Percentiles rank a stretch among this genome's conserved stretches.
These are phyloP conservation scores for Eudorcas thomsonii DNA, from an alignment of 2,113 vertebrate genomes.

Conservation along the genomic window DNA sequence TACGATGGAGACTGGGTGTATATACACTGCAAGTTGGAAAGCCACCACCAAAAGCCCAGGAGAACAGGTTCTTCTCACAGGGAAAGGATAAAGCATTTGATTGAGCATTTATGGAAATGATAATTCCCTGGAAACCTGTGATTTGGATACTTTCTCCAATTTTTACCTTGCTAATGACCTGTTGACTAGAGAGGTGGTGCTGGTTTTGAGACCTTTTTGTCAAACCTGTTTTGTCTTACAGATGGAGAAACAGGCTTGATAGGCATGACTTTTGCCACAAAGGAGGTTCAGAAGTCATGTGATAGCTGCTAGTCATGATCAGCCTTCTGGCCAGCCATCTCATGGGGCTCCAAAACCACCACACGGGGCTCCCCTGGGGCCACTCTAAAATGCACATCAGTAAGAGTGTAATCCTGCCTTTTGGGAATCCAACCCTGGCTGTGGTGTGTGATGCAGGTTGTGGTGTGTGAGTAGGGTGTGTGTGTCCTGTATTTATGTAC, in stretches of 20 bases:
- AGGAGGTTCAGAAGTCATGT: not conserved
- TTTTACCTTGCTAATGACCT: not conserved
- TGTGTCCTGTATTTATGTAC: not conserved
- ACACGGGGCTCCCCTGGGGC: not conserved
- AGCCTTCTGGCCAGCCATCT: not conserved
- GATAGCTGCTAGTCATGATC: not conserved
- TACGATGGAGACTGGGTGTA: not conserved
- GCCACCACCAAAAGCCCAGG: not conserved
- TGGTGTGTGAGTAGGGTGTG: not conserved
- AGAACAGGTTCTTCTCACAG: not conserved
- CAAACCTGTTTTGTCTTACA: not conserved
- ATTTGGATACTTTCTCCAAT: not conserved
- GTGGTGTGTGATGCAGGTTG: not conserved
- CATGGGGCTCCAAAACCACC: not conserved
- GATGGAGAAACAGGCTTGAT: not conserved
- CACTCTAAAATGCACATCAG: not conserved
- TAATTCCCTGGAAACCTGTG: not conserved
- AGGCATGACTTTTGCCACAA: not conserved
- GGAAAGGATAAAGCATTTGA: not conserved
- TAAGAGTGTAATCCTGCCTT: not conserved
- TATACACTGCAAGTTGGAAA: not conserved
- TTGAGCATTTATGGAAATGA: not conserved
- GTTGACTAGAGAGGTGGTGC: not conserved
- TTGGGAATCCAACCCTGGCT: not conserved
- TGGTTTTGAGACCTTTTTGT: conserved; percentile 12